phyloP scores from a whole-genome alignment of 2,888 invertebrate genomes.

The Toxonevra muliebris region DNA sequence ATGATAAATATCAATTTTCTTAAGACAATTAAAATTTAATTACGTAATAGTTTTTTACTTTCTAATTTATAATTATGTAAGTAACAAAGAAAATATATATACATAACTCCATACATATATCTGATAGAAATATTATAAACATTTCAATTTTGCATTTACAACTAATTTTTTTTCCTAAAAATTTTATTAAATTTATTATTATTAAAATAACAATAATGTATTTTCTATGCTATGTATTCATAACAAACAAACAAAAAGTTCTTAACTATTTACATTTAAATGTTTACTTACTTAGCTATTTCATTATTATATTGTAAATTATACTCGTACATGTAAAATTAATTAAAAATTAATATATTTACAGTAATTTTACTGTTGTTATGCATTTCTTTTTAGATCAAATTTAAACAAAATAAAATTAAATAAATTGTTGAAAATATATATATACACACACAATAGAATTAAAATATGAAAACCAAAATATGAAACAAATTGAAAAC shows the following conservation, averaged over 20 bases:
- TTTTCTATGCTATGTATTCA: no score
- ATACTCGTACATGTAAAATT: no score
- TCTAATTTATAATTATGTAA: conserved; percentile 19
- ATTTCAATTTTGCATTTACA: no score
- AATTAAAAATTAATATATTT: conserved; percentile 6
- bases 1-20: no score
- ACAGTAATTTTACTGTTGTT: conserved; percentile 25
- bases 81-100: conserved; percentile 10
- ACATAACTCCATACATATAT: conserved; percentile 16
- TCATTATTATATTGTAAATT: neutral
- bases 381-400: conserved; percentile 26
- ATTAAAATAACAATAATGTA: no score
- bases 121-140: neutral
- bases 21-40: conserved; percentile 7
- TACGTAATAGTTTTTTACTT: conserved; percentile 32
- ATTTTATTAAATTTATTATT: no score
- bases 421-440: conserved; percentile 2
- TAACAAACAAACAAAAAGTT: no score
- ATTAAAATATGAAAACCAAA: neutral
- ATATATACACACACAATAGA: neutral
- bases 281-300: conserved; percentile 9
- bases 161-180: no score
- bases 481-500: no score
- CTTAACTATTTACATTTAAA: neutral
- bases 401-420: conserved; percentile 3